phyloP scores from a whole-genome alignment of 2,113 vertebrate species.

The Gavia stellata region DNA sequence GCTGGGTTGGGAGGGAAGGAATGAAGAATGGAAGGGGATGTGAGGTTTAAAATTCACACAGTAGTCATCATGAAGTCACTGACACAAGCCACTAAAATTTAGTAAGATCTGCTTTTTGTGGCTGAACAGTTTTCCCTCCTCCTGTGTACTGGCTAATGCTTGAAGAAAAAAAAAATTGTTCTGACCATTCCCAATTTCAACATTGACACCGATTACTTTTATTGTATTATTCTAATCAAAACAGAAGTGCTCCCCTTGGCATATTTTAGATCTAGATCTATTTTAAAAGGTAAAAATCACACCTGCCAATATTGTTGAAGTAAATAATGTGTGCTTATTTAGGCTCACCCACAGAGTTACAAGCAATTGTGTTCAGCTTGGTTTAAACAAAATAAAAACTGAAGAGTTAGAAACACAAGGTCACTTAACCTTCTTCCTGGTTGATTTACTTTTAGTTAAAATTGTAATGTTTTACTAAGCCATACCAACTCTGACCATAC shows the following conservation, averaged over 20 bases:
- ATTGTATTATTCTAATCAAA: not conserved
- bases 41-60: not conserved
- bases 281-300: not conserved
- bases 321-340: conserved; percentile 53
- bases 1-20: not conserved
- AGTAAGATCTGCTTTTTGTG: not conserved
- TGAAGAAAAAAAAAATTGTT: not conserved
- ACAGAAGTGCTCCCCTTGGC: not conserved
- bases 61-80: not conserved
- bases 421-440: conserved; percentile 67
- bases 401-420: conserved; percentile 69
- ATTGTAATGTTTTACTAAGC: conserved; percentile 12
- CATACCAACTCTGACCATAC: conserved; percentile 29
- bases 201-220: not conserved
- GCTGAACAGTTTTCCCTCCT: not conserved
- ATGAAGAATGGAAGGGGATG: not conserved
- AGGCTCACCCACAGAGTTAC: conserved; percentile 14
- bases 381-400: conserved; percentile 42
- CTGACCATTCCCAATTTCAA: not conserved
- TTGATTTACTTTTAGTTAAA: conserved; percentile 4
- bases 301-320: not conserved
- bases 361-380: conserved; percentile 3
- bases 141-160: not conserved
- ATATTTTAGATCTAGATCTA: not conserved
- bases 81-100: not conserved